A percentile compares a stretch with the other conserved stretches of the same genome.
Evolutionary conservation across 1,140 invertebrate genomes (phyloP).

Genomic region (Saccostrea cuccullata): DNA sequence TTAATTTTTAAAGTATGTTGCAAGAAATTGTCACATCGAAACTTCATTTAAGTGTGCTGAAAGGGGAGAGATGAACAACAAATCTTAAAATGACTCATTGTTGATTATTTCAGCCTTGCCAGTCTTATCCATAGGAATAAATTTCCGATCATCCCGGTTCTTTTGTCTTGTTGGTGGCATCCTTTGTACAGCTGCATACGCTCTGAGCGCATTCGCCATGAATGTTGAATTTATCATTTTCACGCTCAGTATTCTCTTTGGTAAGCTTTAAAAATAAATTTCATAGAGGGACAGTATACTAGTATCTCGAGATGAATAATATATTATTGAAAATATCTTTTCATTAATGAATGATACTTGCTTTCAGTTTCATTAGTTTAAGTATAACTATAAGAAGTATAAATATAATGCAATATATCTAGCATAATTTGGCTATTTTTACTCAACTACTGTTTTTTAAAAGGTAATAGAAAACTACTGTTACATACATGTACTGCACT

Average conservation of each 20-base stretch:
- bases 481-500: no score
- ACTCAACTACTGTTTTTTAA: no score
- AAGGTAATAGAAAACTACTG: not conserved
- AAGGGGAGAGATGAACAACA: no score
- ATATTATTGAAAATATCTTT: no score
- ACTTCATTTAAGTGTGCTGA: no score
- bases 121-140: conserved; percentile 47
- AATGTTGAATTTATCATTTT: conserved; percentile 54
- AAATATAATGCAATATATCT: not conserved
- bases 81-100: not conserved
- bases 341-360: no score
- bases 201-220: conserved; percentile 47
- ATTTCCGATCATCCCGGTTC: conserved; percentile 13
- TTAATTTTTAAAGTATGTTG: no score
- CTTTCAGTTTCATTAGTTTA: no score
- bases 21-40: no score
- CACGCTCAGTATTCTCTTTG: conserved; percentile 49
- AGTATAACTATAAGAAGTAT: no score
- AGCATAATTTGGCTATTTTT: not conserved
- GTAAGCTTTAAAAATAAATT: conserved; percentile 25
- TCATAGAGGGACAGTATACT: no score
- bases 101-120: conserved; percentile 39
- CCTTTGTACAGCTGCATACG: conserved; percentile 22
- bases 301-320: no score
- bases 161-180: conserved; percentile 39